Evolutionary conservation across 1,140 invertebrate species (phyloP).

Genomic region (Eupeodes corollae): DNA sequence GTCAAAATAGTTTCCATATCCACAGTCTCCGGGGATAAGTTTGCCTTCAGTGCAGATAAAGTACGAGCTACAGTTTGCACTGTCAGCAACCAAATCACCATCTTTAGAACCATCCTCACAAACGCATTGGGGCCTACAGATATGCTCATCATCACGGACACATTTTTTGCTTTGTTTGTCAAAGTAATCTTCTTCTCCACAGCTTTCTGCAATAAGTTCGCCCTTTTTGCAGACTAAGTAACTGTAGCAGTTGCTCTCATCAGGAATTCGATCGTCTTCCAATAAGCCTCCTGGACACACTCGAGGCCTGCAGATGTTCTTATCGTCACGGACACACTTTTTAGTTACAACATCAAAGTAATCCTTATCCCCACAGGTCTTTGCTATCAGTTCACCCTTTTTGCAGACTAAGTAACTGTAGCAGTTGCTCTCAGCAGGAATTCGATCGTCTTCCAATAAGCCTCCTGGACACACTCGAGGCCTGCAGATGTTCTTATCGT

Average conservation of each 20-base stretch:
- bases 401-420: too few species aligned
- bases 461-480: too few species aligned
- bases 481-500: neutral
- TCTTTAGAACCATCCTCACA: slow-evolving; percentile 6
- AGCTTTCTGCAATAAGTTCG: slow-evolving; percentile 21
- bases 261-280: too few species aligned
- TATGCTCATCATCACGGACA: neutral
- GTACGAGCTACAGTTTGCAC: slow-evolving; percentile 24
- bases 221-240: slow-evolving; percentile 32
- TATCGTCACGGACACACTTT: slow-evolving; percentile 1
- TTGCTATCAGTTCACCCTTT: too few species aligned
- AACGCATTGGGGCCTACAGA: too few species aligned
- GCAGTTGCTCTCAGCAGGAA: too few species aligned
- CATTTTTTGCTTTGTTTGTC: slow-evolving; percentile 1
- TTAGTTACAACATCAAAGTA: neutral
- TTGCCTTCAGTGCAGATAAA: slow-evolving; percentile 31
- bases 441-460: too few species aligned
- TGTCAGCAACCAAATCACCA: slow-evolving; percentile 6
- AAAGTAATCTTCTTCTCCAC: slow-evolving; percentile 9
- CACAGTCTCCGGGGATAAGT: slow-evolving; percentile 19
- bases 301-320: too few species aligned
- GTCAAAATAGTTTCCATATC: slow-evolving; percentile 6
- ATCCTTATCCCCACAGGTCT: too few species aligned
- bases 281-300: too few species aligned
- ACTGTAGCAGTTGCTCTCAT: slow-evolving; percentile 13